Percentiles rank a stretch among this genome's conserved stretches.
These are phyloP conservation scores for Sesia apiformis DNA, from an alignment of 2,888 invertebrate species.

Conservation along the genomic window DNA sequence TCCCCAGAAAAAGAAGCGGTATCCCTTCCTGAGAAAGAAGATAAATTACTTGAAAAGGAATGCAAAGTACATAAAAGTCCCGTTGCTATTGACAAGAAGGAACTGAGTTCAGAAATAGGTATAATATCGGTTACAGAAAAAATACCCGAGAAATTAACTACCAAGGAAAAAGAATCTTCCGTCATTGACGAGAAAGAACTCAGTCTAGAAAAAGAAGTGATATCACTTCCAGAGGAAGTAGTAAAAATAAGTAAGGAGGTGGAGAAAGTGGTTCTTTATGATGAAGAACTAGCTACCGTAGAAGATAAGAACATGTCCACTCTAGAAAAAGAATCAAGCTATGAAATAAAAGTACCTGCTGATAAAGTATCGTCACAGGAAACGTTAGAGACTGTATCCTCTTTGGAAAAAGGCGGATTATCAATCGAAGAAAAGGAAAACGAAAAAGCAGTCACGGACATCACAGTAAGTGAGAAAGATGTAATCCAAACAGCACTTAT, in stretches of 20 bases:
- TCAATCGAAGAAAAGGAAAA: background rate
- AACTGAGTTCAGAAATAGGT: background rate
- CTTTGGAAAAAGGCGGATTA: background rate
- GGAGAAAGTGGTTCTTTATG: background rate
- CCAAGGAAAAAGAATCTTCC: background rate
- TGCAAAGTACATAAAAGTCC: background rate
- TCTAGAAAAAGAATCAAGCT: too few relatives aligned
- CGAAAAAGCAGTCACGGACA: background rate
- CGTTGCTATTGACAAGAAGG: background rate
- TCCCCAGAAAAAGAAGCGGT: background rate
- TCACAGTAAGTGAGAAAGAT: background rate
- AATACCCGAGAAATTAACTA: background rate
- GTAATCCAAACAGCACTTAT: background rate
- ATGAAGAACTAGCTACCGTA: constrained; percentile 1
- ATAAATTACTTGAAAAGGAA: background rate
- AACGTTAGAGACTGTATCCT: too few relatives aligned
- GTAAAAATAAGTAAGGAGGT: too few relatives aligned
- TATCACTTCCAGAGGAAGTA: constrained; percentile 2
- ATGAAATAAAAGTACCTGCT: too few relatives aligned
- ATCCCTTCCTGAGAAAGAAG: background rate
- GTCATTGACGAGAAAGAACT: constrained; percentile 26
- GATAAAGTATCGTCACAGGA: too few relatives aligned
- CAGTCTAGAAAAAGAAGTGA: constrained; percentile 28
- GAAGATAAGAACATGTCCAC: background rate
- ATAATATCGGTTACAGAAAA: background rate